Evolutionary conservation across 2,888 invertebrate genomes (phyloP).

Genomic region (Byasa hedistus): DNA sequence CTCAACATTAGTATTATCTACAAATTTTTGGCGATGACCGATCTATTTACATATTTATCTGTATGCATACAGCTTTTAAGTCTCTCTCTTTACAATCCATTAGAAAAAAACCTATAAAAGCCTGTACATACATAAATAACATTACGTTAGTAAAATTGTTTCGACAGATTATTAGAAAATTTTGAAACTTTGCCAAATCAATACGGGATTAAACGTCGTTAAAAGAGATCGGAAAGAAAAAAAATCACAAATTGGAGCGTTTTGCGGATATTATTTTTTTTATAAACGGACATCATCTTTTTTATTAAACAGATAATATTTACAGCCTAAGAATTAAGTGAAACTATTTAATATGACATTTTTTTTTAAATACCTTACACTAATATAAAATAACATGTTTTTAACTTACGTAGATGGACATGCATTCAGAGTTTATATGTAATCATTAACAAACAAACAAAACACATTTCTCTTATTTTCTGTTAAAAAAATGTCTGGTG

Average conservation of each 20-base stretch:
- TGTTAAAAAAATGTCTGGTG: no score
- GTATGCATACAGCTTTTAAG: neutral
- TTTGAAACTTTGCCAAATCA: slow-evolving; percentile 26
- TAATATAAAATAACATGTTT: no score
- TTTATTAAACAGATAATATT: neutral
- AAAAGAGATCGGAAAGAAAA: neutral
- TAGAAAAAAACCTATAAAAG: neutral
- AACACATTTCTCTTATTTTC: no score
- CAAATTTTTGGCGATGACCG: no score
- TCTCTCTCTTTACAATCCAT: neutral
- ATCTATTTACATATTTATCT: neutral
- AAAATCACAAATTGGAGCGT: neutral
- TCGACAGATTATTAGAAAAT: slow-evolving; percentile 4
- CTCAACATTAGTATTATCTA: no score
- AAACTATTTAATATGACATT: no score
- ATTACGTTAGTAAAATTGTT: neutral
- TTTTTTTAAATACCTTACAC: no score
- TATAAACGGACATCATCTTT: neutral
- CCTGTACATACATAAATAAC: neutral
- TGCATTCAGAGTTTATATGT: no score
- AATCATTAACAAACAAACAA: no score
- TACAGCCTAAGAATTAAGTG: no score
- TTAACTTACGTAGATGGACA: no score
- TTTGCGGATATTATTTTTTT: no score
- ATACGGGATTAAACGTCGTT: slow-evolving; percentile 13